These are phyloP conservation scores for Temnopleurus reevesii DNA, from an alignment of 53 echinoderm and acorn worm genomes.

Conservation along the genomic window DNA sequence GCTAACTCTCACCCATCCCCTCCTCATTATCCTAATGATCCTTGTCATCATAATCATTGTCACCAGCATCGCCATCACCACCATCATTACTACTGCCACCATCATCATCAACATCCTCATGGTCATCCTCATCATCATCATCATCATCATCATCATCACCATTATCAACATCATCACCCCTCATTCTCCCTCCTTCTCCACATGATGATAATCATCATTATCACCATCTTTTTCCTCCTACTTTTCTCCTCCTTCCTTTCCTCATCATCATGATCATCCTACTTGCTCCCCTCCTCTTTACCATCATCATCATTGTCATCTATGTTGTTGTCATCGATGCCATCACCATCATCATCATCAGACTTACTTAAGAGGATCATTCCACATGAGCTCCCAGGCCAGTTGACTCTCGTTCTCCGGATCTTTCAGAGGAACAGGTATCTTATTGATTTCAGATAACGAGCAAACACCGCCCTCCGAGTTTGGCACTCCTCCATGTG, in stretches of 20 bases:
- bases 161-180: background rate
- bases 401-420: conserved; percentile 75
- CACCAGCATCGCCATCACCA: background rate
- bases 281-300: background rate
- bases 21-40: background rate
- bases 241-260: background rate
- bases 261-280: conserved; percentile 11
- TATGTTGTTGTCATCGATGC: background rate
- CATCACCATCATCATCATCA: background rate
- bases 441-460: conserved; percentile 71
- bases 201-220: background rate
- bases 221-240: background rate
- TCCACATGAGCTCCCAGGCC: conserved; percentile 94
- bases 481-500: conserved; percentile 82
- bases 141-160: conserved; percentile 2
- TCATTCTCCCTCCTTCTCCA: background rate
- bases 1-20: background rate
- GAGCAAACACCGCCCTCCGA: conserved; percentile 60
- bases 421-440: conserved; percentile 78
- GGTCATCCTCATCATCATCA: background rate
- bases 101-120: background rate
- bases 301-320: background rate
- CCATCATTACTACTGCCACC: background rate
- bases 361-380: conserved; percentile 81
- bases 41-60: background rate